Conservation (phyloP, 1,140 invertebrate genomes). For the Globodera ellingtonae region DNA sequence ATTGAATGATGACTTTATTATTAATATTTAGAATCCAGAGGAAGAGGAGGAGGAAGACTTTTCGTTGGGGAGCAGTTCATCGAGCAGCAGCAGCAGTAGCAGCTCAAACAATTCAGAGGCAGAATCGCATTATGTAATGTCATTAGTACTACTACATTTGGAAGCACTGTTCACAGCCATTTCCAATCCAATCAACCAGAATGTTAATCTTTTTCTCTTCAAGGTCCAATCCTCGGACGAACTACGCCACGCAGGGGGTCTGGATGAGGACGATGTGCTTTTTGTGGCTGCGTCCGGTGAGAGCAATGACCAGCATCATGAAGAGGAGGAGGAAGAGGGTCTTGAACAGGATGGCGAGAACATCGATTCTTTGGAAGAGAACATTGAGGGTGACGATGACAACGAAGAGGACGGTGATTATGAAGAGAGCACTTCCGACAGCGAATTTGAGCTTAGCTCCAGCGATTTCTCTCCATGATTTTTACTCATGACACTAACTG, state of each 20-base stretch:
- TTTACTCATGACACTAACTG: not conserved
- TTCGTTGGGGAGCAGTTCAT: not conserved
- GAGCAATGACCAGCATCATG: not conserved
- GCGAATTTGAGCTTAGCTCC: not conserved
- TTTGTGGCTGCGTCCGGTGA: slow-evolving; percentile 1
- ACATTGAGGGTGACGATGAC: not conserved
- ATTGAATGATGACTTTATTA: not conserved
- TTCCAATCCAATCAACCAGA: not conserved
- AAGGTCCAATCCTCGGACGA: not conserved
- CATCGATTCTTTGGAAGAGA: not conserved
- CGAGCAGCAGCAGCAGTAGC: not conserved
- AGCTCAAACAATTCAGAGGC: not conserved
- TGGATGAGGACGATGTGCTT: slow-evolving; percentile 9
- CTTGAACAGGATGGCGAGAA: not conserved
- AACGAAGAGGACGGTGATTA: slow-evolving; percentile 22
- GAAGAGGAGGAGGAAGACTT: slow-evolving; percentile 27
- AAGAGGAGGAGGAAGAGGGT: not conserved
- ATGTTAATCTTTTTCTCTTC: not conserved
- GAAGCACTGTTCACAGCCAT: not conserved
- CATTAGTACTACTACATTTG: not conserved
- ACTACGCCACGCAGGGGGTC: not conserved
- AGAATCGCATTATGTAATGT: not conserved
- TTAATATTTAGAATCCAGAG: slow-evolving; percentile 16
- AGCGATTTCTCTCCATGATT: slow-evolving; percentile 19
- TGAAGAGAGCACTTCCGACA: slow-evolving; percentile 14